phyloP scores from a whole-genome alignment of 2,113 vertebrate species.

The Euleptes europaea region DNA sequence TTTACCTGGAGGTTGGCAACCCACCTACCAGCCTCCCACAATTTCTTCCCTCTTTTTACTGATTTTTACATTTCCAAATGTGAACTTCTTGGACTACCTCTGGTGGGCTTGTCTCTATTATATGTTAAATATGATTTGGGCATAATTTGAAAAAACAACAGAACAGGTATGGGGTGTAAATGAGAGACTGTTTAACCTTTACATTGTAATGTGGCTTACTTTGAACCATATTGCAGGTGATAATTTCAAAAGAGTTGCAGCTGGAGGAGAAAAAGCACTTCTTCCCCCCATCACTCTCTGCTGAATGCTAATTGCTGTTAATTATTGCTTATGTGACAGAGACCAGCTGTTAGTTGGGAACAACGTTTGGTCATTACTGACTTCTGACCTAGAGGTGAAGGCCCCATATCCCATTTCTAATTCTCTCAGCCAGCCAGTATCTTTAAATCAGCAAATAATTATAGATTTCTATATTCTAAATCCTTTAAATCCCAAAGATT shows the following conservation, averaged over 20 bases:
- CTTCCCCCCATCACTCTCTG: neutral
- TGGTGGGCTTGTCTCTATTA: neutral
- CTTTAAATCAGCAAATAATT: constrained; percentile 40
- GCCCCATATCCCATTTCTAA: accelerated
- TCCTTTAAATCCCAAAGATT: constrained; percentile 45
- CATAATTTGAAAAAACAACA: neutral
- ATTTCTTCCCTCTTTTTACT: neutral
- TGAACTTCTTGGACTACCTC: neutral
- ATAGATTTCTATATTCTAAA: constrained; percentile 21
- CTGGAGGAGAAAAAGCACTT: neutral
- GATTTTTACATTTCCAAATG: neutral
- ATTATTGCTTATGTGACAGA: neutral
- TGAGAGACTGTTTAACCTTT: neutral
- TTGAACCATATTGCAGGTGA: neutral
- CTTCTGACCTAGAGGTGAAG: neutral
- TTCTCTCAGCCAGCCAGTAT: constrained; percentile 4
- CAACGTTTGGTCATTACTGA: neutral
- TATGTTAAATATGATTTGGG: neutral
- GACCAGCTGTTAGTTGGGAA: neutral
- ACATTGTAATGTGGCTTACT: neutral
- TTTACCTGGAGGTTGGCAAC: too few species aligned
- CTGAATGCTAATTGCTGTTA: neutral
- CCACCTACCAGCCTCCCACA: too few species aligned
- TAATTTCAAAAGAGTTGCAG: too few species aligned
- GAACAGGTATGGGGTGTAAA: neutral